Conservation (phyloP, 2,113 vertebrate genomes). For the Elaphurus davidianus region DNA sequence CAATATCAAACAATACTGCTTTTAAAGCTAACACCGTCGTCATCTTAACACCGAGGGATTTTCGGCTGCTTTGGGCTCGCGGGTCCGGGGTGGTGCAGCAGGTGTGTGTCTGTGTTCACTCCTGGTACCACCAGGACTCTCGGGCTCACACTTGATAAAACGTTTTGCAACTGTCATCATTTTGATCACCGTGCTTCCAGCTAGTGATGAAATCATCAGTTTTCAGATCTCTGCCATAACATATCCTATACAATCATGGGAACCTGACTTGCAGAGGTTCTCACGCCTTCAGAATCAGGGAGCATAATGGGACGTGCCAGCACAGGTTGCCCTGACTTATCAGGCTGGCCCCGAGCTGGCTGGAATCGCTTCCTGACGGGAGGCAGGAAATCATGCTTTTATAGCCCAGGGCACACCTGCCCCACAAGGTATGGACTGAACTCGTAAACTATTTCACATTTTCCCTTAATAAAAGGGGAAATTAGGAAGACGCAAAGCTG, state of each 20-base stretch:
- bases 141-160: conserved; percentile 77
- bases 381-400: conserved; percentile 58
- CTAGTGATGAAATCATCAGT: conserved; percentile 86
- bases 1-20: background rate
- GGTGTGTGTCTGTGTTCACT: conserved; percentile 43
- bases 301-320: conserved; percentile 86
- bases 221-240: conserved; percentile 87
- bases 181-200: conserved; percentile 82
- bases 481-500: background rate
- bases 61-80: background rate
- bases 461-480: background rate
- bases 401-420: conserved; percentile 53
- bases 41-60: background rate
- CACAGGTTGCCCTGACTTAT: conserved; percentile 88
- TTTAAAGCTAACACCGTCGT: background rate
- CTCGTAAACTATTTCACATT: background rate
- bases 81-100: background rate
- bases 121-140: conserved; percentile 69
- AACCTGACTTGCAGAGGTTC: conserved; percentile 92
- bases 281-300: conserved; percentile 91
- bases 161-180: conserved; percentile 87
- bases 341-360: conserved; percentile 72
- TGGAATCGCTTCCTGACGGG: conserved; percentile 67
- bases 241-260: conserved; percentile 92
- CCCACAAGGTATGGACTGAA: background rate